Base-by-base conservation (phyloP, 2,888 invertebrate species). In the Emmelina monodactyla region DNA sequence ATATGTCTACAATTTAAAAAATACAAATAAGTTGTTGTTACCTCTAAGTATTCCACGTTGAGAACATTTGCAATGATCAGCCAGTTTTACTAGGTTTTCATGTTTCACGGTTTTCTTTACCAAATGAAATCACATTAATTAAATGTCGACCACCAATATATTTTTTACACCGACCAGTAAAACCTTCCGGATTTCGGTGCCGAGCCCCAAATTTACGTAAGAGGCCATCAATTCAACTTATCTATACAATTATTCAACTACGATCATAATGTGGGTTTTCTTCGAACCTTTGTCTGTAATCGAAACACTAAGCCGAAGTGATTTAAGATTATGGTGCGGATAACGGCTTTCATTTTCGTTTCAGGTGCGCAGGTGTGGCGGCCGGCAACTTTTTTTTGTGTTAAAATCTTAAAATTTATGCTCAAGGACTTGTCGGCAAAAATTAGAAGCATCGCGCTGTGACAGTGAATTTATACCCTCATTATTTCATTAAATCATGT, bases 301-400 rank as follows among this genome's bases (percentile, higher is more conserved):
- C 72, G 75, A 76, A 75, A 72, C 66, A 73, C 72, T 76, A 72
- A 78, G 72, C 70, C 71, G 54, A 59, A 68, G 78, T 75, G 75
- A 78, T 78, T 78, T 76, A 78, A 73, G 76, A 73, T 78, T 75
- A 78, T 76, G 70, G 73, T 67, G 58, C 58, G 73, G 72, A 73
- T 76, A 76, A 78, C 71, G 56, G 69, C 67, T 57, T 62, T 67
- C 73, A 72, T 71, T 73, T 69, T 67, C 63, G 61, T 64, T 60
- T 55, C 53, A 57, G 58, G 49, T 57, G 60, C 65, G 60, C 73
- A 73, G 76, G 72, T 72, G 72, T 62, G 58, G 54, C 53, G 53
- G 56, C 53, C 55, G n/a, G n/a, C n/a, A n/a, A n/a, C 9, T 10
- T 25, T 25, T 59, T 56, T 66, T 66, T 69, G 68, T 69, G 60